These are phyloP conservation scores for Trinectes maculatus DNA, from an alignment of 2,113 vertebrate species.

Conservation along the genomic window DNA sequence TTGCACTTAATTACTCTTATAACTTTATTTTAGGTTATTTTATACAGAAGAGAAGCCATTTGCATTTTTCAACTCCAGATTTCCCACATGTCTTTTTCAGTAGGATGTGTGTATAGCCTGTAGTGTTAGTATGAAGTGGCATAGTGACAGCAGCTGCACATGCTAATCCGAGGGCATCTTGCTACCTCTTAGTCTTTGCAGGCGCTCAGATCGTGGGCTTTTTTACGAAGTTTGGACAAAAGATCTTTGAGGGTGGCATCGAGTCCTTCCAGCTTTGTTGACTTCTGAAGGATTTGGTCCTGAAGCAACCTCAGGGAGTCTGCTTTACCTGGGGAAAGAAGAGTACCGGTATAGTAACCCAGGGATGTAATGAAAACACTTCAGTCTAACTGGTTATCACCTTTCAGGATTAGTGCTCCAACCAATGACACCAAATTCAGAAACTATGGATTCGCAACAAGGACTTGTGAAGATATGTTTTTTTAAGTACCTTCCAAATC, in stretches of 20 bases:
- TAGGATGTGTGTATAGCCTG: neutral
- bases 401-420: neutral
- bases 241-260: conserved; percentile 79
- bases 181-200: conserved; percentile 56
- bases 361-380: neutral
- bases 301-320: conserved; percentile 79
- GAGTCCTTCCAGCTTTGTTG: conserved; percentile 73
- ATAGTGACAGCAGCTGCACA: neutral
- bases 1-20: too few relatives aligned
- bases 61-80: neutral
- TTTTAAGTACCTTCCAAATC: conserved; percentile 83
- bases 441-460: neutral
- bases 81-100: conserved; percentile 5
- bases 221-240: conserved; percentile 75
- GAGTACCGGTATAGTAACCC: neutral
- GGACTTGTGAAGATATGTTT: neutral
- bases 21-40: neutral
- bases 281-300: conserved; percentile 78
- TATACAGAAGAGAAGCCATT: neutral
- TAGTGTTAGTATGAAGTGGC: neutral
- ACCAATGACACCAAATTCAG: neutral
- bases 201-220: conserved; percentile 55
- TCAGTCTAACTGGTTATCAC: neutral
- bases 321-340: conserved; percentile 78
- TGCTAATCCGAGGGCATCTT: too few relatives aligned